phyloP scores from a whole-genome alignment of 1,140 invertebrate genomes.

The Lanistes nyassanus region DNA sequence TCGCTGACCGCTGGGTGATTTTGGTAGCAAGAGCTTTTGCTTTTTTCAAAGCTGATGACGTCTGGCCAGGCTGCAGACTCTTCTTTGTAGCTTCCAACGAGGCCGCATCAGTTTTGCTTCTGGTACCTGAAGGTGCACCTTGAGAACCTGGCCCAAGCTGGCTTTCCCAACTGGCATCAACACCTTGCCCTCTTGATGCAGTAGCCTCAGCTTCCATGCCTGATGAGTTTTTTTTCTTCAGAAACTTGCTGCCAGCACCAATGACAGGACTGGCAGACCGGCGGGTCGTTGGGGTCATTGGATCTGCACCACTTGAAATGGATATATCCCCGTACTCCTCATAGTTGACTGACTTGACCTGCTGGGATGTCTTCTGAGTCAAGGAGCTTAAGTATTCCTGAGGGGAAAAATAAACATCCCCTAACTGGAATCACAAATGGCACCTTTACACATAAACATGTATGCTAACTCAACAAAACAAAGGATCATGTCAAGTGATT shows the following conservation, averaged over 20 bases:
- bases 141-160: too few species aligned
- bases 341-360: conserved; percentile 44
- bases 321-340: conserved; percentile 52
- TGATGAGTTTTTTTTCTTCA: conserved; percentile 43
- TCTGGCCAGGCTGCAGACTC: neutral
- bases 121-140: too few species aligned
- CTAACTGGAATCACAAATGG: too few species aligned
- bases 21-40: conserved; percentile 39
- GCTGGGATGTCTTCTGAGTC: conserved; percentile 46
- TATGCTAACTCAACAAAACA: too few species aligned
- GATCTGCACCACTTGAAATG: conserved; percentile 46
- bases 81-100: too few species aligned
- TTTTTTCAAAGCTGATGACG: conserved; percentile 43
- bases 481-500: too few species aligned
- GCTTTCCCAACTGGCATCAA: too few species aligned
- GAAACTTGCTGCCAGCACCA: conserved; percentile 42
- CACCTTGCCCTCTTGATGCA: too few species aligned
- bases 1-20: conserved; percentile 29
- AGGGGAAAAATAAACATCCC: too few species aligned
- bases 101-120: too few species aligned
- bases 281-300: conserved; percentile 23
- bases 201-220: conserved; percentile 5
- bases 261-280: conserved; percentile 22
- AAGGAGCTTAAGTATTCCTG: conserved; percentile 53
- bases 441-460: too few species aligned